phyloP scores from a whole-genome alignment of 2,888 invertebrate genomes.

The Amphipoea oculea region DNA sequence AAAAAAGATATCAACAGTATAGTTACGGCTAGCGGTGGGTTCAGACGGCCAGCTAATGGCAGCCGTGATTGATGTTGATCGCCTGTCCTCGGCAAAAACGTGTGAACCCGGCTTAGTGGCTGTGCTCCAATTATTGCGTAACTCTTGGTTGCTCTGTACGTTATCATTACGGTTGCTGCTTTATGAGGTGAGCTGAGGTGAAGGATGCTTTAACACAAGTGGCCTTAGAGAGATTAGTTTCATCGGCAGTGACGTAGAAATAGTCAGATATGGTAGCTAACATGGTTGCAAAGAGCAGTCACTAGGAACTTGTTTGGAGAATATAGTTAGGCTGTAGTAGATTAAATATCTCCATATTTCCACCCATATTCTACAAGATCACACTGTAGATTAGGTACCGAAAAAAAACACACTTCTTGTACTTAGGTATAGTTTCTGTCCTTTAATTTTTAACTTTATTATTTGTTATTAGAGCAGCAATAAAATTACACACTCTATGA shows the following conservation, averaged over 20 bases:
- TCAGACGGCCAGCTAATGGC: constrained; percentile 65
- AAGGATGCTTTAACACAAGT: constrained; percentile 39
- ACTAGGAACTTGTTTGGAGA: no score
- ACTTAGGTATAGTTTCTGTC: no score
- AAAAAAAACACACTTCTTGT: no score
- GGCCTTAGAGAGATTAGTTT: constrained; percentile 13
- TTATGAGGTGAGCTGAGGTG: constrained; percentile 57
- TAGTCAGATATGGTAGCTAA: neutral
- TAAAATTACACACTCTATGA: no score
- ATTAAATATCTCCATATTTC: no score
- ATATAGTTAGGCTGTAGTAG: no score
- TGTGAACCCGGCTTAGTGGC: constrained; percentile 69
- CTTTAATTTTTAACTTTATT: no score
- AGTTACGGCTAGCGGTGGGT: constrained; percentile 64
- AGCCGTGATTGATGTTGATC: constrained; percentile 70
- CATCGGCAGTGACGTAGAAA: neutral
- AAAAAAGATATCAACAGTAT: constrained; percentile 67
- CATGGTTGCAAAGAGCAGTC: neutral
- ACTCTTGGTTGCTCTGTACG: constrained; percentile 58
- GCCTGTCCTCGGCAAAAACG: constrained; percentile 69
- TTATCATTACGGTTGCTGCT: constrained; percentile 63
- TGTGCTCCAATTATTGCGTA: constrained; percentile 74
- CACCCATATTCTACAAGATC: no score
- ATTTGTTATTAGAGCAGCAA: no score
- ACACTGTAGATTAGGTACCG: no score